These are phyloP conservation scores for Camptogramma bilineatum DNA, from an alignment of 2,888 invertebrate genomes.

Conservation along the genomic window DNA sequence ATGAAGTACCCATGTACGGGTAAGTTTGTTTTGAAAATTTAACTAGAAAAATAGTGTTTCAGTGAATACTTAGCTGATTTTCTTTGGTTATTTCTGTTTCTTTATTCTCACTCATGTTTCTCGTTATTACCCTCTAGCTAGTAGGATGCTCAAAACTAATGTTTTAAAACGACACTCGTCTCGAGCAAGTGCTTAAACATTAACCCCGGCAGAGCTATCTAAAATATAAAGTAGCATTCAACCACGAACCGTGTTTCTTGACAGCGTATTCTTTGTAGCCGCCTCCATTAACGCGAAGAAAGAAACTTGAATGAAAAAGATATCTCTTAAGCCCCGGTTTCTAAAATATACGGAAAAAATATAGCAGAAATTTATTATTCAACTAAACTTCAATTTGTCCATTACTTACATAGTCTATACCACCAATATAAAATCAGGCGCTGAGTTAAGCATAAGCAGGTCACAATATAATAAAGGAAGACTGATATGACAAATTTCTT, in stretches of 20 bases:
- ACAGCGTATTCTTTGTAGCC: conserved; percentile 30
- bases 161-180: background rate
- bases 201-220: conserved; percentile 15
- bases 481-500: no score
- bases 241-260: conserved; percentile 22
- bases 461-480: no score
- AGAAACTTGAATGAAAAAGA: conserved; percentile 42
- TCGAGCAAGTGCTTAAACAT: conserved; percentile 5
- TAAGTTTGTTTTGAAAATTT: no score
- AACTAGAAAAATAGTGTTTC: no score
- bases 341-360: background rate
- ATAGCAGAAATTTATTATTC: background rate
- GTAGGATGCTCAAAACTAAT: background rate
- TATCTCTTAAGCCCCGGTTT: conserved; percentile 10
- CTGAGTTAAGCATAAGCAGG: no score
- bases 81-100: no score
- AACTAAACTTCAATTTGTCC: no score
- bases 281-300: conserved; percentile 36
- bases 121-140: background rate
- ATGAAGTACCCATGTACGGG: no score
- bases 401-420: no score
- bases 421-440: no score
- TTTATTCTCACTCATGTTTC: background rate
- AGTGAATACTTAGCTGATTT: no score
- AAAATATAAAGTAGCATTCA: conserved; percentile 17